Evolutionary conservation across 1,140 invertebrate genomes (phyloP).

Genomic region (Trichoplusia ni): DNA sequence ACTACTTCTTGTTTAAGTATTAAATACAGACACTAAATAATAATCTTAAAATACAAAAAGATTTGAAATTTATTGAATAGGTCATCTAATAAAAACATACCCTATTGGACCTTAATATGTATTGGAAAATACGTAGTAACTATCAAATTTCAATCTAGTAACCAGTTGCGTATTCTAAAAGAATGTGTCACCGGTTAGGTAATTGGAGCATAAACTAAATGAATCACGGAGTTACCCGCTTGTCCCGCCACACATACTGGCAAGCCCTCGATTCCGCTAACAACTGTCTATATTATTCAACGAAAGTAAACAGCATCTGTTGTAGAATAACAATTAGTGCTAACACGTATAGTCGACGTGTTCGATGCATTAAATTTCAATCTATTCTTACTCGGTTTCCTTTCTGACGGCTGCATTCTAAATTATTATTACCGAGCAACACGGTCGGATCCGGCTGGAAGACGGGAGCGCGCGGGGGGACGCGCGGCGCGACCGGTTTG

Average conservation of each 20-base stretch:
- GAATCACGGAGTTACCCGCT: constrained; percentile 47
- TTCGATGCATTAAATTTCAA: constrained; percentile 78
- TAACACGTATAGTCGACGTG: constrained; percentile 67
- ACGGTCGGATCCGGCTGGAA: constrained; percentile 71
- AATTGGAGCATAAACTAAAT: constrained; percentile 41
- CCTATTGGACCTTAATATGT: no score
- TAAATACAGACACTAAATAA: no score
- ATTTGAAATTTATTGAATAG: no score
- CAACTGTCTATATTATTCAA: constrained; percentile 66
- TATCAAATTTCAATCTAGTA: not conserved
- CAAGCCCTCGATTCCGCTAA: constrained; percentile 60
- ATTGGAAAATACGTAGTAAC: not conserved
- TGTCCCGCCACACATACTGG: constrained; percentile 10
- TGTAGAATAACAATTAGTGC: constrained; percentile 76
- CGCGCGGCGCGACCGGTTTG: constrained; percentile 65
- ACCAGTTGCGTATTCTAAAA: not conserved
- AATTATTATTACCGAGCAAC: constrained; percentile 74
- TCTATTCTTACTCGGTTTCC: constrained; percentile 78
- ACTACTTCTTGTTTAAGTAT: no score
- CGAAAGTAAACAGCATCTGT: constrained; percentile 77
- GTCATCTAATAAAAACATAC: no score
- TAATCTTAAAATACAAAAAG: no score
- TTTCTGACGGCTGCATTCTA: constrained; percentile 74
- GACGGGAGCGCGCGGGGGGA: constrained; percentile 63
- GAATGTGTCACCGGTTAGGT: constrained; percentile 13